These are phyloP conservation scores for Elephantulus edwardii DNA, from an alignment of 2,113 vertebrate species.

Conservation along the genomic window DNA sequence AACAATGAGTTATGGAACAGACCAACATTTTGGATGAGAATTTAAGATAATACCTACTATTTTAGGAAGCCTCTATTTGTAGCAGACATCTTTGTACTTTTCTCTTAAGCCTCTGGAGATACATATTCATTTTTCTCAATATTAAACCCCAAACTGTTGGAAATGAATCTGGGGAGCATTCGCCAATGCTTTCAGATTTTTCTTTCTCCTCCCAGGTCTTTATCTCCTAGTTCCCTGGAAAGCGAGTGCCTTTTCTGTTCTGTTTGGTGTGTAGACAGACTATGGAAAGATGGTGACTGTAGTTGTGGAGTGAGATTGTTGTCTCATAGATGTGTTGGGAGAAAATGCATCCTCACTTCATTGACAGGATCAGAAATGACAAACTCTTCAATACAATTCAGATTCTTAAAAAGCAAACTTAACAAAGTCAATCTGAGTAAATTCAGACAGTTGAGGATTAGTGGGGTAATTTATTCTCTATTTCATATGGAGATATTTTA, in stretches of 20 bases:
- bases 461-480: background rate
- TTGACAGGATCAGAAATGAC: background rate
- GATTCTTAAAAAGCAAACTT: slow-evolving; percentile 9
- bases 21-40: background rate
- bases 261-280: background rate
- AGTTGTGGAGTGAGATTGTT: background rate
- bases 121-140: background rate
- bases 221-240: background rate
- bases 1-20: background rate
- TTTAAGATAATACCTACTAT: background rate
- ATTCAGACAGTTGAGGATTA: background rate
- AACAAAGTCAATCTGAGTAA: background rate
- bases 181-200: background rate
- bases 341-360: background rate
- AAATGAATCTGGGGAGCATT: background rate
- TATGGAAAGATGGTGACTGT: background rate
- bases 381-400: background rate
- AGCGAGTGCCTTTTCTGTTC: background rate
- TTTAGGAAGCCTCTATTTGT: background rate
- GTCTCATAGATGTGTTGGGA: background rate
- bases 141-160: background rate
- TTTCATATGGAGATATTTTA: background rate
- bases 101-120: background rate
- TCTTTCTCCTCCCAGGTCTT: background rate
- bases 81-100: background rate